Base-by-base conservation (phyloP, 2,113 vertebrate genomes). In the Chaetops frenatus region DNA sequence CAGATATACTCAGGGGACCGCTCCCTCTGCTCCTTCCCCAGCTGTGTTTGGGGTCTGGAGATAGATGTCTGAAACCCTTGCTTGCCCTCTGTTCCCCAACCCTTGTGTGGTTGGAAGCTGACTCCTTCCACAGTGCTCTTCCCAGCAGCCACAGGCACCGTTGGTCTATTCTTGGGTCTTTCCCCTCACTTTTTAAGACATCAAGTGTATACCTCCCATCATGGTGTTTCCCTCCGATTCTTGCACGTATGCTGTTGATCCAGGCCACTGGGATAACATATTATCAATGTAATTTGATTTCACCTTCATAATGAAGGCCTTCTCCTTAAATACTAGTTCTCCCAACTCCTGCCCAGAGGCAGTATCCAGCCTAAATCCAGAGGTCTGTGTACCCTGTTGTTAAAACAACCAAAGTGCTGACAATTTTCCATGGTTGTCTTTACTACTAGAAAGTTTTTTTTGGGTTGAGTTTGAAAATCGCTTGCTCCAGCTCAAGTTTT, bases 351-450 rank as follows among this genome's bases (percentile, higher is more conserved):
- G 42, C 51, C 35, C 76, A 77, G 76, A 83, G 51, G 31, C 35
- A 73, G 47, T n/a, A 86, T 73, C 64, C 81, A 88, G 53, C 58
- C 45, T 62, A 66, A 38, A 88, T 40, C 56, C 64, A 91, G 80
- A 88, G 60, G 47, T 38, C 83, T 93, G 76, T 83, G 88, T 88
- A 70, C 80, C 76, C 88, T 94, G 67, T 90, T 90, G 64, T 97
- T 96, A 83, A 93, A 94, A 74, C 51, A 86, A 44, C 56, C 86
- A 15, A 73, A 95, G 47, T 20, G 19, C 67, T 94, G 88, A 82
- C 36, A 0, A 35, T 86, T 80, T 90, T 90, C 86, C 92, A 83
- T 0, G 0, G n/a, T 84, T 1, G 1, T 81, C 94, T 86, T 95
- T 64, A 64, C 72, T 9, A 1, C 82, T 84, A 58, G 28, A 71